Evolutionary conservation across 1,140 invertebrate genomes (phyloP).

Genomic region (Calosoma granatense): DNA sequence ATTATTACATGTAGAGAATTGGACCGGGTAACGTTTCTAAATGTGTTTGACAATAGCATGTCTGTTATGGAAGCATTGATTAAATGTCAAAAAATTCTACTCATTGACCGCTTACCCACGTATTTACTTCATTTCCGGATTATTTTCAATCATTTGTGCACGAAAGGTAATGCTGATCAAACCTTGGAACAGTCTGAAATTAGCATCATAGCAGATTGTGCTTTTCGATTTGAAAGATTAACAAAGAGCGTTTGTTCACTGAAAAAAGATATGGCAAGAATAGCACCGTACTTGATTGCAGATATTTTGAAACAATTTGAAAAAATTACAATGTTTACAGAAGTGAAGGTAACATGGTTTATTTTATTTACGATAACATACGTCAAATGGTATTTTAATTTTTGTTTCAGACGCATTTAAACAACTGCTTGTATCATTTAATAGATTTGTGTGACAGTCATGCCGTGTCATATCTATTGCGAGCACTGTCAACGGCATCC

Average conservation of each 20-base stretch:
- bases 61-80: constrained; percentile 23
- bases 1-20: not conserved
- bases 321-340: constrained; percentile 21
- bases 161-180: constrained; percentile 19
- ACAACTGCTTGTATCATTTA: constrained; percentile 27
- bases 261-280: constrained; percentile 26
- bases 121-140: constrained; percentile 26
- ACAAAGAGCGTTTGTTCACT: constrained; percentile 22
- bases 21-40: constrained; percentile 17
- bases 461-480: constrained; percentile 25
- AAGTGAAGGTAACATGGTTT: constrained; percentile 24
- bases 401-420: constrained; percentile 26
- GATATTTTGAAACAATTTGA: constrained; percentile 29
- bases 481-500: constrained; percentile 25
- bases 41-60: constrained; percentile 16
- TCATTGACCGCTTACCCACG: constrained; percentile 26
- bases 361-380: not conserved
- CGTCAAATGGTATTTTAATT: constrained; percentile 14
- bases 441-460: constrained; percentile 28
- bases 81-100: constrained; percentile 24
- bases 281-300: constrained; percentile 27
- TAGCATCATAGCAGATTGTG: constrained; percentile 23
- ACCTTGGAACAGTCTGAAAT: constrained; percentile 12
- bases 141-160: constrained; percentile 22
- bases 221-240: constrained; percentile 27